Evolutionary conservation across 1,140 invertebrate genomes (phyloP), one percentile per base, ranked within the genome.

Genomic region (Lepidostoma basale): DNA sequence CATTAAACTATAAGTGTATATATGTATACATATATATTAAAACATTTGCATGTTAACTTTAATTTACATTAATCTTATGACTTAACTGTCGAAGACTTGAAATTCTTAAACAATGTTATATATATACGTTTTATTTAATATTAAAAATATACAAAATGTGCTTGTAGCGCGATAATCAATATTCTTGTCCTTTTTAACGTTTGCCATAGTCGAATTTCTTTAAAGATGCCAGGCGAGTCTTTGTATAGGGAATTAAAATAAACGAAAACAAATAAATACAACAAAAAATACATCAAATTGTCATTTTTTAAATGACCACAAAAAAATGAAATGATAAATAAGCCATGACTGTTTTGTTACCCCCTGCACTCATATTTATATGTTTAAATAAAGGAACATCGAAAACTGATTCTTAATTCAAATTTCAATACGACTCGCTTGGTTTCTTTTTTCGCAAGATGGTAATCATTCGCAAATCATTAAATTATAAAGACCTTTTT

Each of bases 131-230:
- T 44, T 66, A 23, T 62, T 70, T 67, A 66, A 71, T 68, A 68
- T 72, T 72, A 72, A 66, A 72, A 72, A 72, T 72, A 72, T 72
- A 72, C 70, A 72, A 72, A 72, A 72, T 72, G 70, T 72, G 70
- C 70, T 72, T 56, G 47, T 68, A 62, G 66, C 68, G 56, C 39
- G 62, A 65, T 59, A 62, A n/a, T n/a, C n/a, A 44, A 67, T 33
- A 66, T 66, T 69, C 70, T 40, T 68, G 56, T 72, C 70, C 70
- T 45, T 72, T 59, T 33, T 66, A 44, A 60, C 70, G 62, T 72
- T 72, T 66, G 70, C 70, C 67, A 62, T 62, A 52, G 70, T 72
- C 70, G 56, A 36, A 58, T 62, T 28, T 68, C 70, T 39, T 60
- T 14, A 20, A 18, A 67, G 62, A 23, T 49, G 62, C 66, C 70